Conservation (phyloP, 2,797 vertebrate genomes). For the Sebastes reedi region DNA sequence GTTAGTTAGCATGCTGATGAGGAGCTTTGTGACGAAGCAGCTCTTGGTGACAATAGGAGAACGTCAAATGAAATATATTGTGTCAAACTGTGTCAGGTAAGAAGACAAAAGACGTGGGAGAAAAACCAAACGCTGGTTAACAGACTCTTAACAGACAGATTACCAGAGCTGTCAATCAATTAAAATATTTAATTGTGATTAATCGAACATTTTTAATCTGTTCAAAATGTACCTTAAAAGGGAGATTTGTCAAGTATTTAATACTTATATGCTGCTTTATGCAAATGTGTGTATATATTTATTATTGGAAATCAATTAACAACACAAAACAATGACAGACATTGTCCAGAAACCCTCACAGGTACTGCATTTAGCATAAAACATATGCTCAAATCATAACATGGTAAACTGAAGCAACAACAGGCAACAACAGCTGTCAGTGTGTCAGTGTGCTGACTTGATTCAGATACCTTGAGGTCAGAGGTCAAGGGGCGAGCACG, state of each 20-base stretch:
- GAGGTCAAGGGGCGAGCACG: background rate
- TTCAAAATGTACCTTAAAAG: background rate
- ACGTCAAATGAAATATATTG: conserved; percentile 23
- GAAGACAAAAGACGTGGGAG: conserved; percentile 27
- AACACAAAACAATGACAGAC: background rate
- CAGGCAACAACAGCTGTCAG: background rate
- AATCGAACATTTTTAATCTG: background rate
- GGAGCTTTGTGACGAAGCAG: conserved; percentile 28
- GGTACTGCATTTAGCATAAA: background rate
- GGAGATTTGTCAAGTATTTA: background rate
- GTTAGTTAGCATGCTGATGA: conserved; percentile 32
- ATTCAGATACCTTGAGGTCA: background rate
- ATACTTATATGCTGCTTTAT: background rate
- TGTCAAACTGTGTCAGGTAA: conserved; percentile 18
- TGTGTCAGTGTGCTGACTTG: background rate
- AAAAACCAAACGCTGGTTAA: conserved; percentile 1
- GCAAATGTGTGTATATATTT: background rate
- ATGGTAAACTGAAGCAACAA: background rate
- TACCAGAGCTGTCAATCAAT: too few relatives aligned
- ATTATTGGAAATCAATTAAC: background rate
- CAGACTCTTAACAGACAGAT: background rate
- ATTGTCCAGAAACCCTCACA: background rate
- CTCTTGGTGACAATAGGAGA: conserved; percentile 30
- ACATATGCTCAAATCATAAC: background rate
- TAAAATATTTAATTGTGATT: too few relatives aligned